Evolutionary conservation across 2,888 invertebrate species (phyloP), one percentile per base, ranked within the genome.

Genomic region (Philereme transversata): DNA sequence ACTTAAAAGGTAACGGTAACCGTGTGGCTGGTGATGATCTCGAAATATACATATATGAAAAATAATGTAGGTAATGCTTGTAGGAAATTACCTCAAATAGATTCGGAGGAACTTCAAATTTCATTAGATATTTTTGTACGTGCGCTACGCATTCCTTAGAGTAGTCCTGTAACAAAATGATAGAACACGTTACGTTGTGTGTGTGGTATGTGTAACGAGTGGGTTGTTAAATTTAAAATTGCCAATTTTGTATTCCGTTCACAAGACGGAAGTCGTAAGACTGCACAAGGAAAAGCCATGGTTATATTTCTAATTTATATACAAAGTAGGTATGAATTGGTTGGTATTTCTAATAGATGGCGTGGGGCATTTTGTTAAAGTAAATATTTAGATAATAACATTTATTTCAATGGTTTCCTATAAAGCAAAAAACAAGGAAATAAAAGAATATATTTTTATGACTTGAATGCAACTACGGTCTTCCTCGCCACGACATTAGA

Each of bases 61-160:
- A 40, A 44, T 22, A 0, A 44, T n/a, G 43, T 38, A 6, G 5
- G 5, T 4, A 22, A 40, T n/a, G 8, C 34, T 33, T 48, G 34
- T 22, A 48, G 44, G 9, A 36, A 71, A 87, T 93, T 94, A 99
- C 99, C 96, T 99, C 98, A 94, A 99, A 99, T 86, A 99, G 95
- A 94, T 97, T 97, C 80, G 97, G 96, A 76, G 99, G 98, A 81
- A 99, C 99, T 94, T 97, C 98, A 92, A 97, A 98, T 94, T 97
- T 98, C 94, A 98, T 96, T 90, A 99, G 95, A 94, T 97, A 97
- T 92, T 98, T 98, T 93, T 99, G 99, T 83, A 99, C 99, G 93
- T 98, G 98, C 77, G 98, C 96, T 78, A 99, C 97, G 74, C 99
- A 97, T 90, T 98, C 98, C 93, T 98, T 97, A 70, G 99, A 98